Conservation (phyloP, 2,113 vertebrate species). For the Kobus ellipsiprymnus region DNA sequence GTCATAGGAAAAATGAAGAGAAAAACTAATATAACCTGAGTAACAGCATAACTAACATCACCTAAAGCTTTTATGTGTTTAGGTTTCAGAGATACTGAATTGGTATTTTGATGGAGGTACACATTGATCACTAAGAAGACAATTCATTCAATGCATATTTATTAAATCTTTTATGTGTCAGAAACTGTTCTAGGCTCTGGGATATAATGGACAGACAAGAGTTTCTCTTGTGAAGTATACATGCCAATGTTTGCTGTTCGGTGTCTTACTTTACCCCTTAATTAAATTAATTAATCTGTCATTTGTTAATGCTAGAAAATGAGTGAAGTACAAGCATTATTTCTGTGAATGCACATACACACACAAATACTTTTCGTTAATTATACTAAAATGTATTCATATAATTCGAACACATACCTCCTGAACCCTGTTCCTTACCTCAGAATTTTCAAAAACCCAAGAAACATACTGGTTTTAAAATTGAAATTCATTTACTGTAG, state of each 20-base stretch:
- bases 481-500: not conserved
- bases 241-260: not conserved
- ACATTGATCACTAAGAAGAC: not conserved
- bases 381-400: not conserved
- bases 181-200: not conserved
- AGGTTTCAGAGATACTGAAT: not conserved
- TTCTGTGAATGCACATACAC: not conserved
- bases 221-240: not conserved
- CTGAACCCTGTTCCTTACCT: not conserved
- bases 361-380: not conserved
- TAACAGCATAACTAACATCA: not conserved
- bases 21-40: not conserved
- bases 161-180: not conserved
- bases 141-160: not conserved
- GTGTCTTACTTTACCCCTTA: not conserved
- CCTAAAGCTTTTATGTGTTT: not conserved
- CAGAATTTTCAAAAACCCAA: not conserved
- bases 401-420: not conserved
- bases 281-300: not conserved
- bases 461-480: not conserved
- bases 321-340: not conserved
- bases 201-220: not conserved
- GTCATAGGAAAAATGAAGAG: not conserved
- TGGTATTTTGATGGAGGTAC: not conserved
- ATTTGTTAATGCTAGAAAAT: slow-evolving; percentile 1